These are phyloP conservation scores for Phylloscopus collybita DNA, from an alignment of 2,797 vertebrate genomes.

Conservation along the genomic window DNA sequence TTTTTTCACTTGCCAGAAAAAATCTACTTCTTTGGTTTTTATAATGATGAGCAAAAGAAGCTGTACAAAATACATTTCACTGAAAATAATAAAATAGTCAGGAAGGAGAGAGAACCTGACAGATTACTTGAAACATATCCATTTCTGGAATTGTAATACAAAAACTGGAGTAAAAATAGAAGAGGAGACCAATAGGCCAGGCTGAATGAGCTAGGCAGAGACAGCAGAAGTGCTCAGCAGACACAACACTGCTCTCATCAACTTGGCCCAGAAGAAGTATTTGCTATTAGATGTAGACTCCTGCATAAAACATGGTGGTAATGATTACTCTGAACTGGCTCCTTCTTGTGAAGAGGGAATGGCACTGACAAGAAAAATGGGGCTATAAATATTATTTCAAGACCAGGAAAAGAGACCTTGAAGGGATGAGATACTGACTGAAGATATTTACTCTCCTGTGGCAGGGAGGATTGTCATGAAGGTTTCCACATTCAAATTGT, in stretches of 20 bases:
- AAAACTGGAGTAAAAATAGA: conserved; percentile 5
- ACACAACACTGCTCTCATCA: background rate
- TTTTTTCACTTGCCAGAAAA: background rate
- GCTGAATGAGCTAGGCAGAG: background rate
- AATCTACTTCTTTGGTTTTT: background rate
- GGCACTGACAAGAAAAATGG: conserved; percentile 3
- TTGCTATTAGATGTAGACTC: conserved; percentile 1
- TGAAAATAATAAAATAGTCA: conserved; percentile 12
- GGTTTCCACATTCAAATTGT: background rate
- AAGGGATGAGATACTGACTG: background rate
- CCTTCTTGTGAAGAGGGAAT: background rate
- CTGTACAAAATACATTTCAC: background rate
- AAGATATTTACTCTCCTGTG: background rate
- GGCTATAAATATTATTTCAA: conserved; percentile 43
- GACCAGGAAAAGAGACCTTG: background rate
- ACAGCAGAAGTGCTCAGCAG: background rate
- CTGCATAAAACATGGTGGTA: conserved; percentile 37
- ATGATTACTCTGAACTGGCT: conserved; percentile 24
- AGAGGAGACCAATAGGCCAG: background rate
- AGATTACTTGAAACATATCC: background rate
- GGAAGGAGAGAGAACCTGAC: background rate
- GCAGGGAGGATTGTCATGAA: background rate
- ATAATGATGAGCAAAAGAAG: background rate
- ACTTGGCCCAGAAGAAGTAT: background rate
- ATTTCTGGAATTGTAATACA: background rate